Percentiles rank a stretch among this genome's conserved stretches.
Evolutionary conservation across 2,797 vertebrate genomes (phyloP).

Genomic region (Notolepis coatsorum): DNA sequence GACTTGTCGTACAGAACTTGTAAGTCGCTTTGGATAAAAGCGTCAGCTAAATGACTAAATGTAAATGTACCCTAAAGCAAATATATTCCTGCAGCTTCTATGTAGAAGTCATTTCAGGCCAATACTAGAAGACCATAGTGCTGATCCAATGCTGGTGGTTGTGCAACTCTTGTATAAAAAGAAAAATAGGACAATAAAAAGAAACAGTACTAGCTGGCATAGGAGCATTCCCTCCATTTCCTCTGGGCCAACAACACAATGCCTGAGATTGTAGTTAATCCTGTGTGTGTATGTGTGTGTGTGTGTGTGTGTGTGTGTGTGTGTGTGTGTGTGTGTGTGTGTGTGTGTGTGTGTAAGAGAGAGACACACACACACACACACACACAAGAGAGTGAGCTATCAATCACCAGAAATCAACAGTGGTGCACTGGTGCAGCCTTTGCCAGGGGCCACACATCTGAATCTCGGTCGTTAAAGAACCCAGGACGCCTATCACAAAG

Average conservation of each 20-base stretch:
- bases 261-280: slow-evolving; percentile 27
- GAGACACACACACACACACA: too few species aligned
- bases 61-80: too few species aligned
- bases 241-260: slow-evolving; percentile 39
- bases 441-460: slow-evolving; percentile 45
- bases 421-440: slow-evolving; percentile 11
- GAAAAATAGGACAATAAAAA: slow-evolving; percentile 9
- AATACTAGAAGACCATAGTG: neutral
- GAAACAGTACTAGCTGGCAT: slow-evolving; percentile 26
- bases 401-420: slow-evolving; percentile 36
- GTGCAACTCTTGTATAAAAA: slow-evolving; percentile 4
- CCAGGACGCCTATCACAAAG: too few species aligned
- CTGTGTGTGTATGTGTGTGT: neutral
- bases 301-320: slow-evolving; percentile 9
- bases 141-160: slow-evolving; percentile 19
- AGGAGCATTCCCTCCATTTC: slow-evolving; percentile 30
- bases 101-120: neutral
- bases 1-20: too few species aligned
- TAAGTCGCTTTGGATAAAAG: too few species aligned
- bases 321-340: neutral
- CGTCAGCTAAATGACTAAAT: too few species aligned
- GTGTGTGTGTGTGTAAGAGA: too few species aligned
- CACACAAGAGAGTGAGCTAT: too few species aligned
- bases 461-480: too few species aligned
- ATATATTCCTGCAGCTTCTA: too few species aligned